Conservation (phyloP, 2,113 vertebrate genomes). For the human (Homo sapiens) region GRCh38 chr2:160335001-160335500, state of each 20-base stretch:
- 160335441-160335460: not conserved
- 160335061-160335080: not conserved
- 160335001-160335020: not conserved
- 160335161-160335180: not conserved
- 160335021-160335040: not conserved
- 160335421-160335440: slow-evolving; percentile 2
- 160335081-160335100: not conserved
- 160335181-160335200: not conserved
- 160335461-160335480: slow-evolving; percentile 11
- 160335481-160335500: not conserved
- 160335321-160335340: not conserved
- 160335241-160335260: not conserved
- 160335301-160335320: not conserved
- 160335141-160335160: not conserved
- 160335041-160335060: not conserved
- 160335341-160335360: not conserved
- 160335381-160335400: not conserved
- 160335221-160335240: slow-evolving; percentile 27
- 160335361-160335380: not conserved
- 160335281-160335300: not conserved
- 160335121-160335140: not conserved
- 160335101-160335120: not conserved
- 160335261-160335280: not conserved
- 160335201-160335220: not conserved
- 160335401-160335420: slow-evolving; percentile 22